Conservation (phyloP, 2,113 vertebrate genomes). For the Pyxicephalus adspersus region DNA sequence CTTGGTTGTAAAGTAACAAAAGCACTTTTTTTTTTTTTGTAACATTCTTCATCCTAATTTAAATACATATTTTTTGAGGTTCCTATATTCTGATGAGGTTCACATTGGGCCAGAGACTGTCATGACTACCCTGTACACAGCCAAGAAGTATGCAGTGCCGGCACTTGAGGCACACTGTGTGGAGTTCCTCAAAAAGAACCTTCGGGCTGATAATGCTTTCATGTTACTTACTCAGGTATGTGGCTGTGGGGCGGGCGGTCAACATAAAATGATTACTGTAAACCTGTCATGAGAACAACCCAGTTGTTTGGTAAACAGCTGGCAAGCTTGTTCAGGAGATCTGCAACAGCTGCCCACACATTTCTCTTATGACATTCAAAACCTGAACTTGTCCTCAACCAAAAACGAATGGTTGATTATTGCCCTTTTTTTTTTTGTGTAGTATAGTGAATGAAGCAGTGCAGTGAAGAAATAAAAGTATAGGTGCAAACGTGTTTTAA, state of each 20-base stretch:
- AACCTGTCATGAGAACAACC: neutral
- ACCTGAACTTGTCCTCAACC: too few species aligned
- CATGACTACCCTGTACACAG: conserved; percentile 96
- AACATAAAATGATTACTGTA: neutral
- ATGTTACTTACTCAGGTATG: conserved; percentile 95
- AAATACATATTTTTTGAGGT: conserved; percentile 69
- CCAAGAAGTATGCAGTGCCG: conserved; percentile 96
- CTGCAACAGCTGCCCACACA: too few species aligned
- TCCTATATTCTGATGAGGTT: conserved; percentile 97
- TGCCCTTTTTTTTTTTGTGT: too few species aligned
- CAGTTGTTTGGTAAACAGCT: too few species aligned
- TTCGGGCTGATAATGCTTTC: conserved; percentile 93
- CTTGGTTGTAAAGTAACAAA: too few species aligned
- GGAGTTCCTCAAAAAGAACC: conserved; percentile 96
- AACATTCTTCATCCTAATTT: neutral
- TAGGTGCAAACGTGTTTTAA: too few species aligned
- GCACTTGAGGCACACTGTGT: conserved; percentile 95
- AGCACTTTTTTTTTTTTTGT: neutral
- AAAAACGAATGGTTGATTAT: too few species aligned
- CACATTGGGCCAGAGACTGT: conserved; percentile 97
- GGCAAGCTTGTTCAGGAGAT: too few species aligned
- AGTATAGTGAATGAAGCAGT: too few species aligned
- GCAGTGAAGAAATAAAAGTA: too few species aligned
- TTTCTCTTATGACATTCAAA: too few species aligned
- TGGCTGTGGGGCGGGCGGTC: neutral